Base-by-base conservation (phyloP, 2,113 vertebrate species). In the Pachycephala philippinensis region DNA sequence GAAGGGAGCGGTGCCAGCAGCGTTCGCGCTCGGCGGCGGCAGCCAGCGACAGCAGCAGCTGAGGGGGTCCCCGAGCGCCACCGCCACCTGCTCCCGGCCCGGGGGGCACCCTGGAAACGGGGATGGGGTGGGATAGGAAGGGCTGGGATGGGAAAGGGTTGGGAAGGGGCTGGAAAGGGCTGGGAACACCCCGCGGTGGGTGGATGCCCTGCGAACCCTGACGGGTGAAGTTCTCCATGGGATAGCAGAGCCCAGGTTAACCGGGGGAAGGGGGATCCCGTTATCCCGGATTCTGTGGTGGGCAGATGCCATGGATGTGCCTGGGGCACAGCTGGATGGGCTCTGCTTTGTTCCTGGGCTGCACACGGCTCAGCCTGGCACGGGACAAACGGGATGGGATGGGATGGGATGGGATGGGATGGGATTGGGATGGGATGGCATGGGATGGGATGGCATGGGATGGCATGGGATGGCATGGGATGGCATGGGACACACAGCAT, bases 81-180 rank as follows among this genome's bases (percentile, higher is more conserved):
- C 92, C 53, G 91, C 98, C 98, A 98, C 98, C 98, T 98, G 98
- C 85, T 97, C 95, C 15, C 44, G 60, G 7, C 31, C 37, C 35
- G 59, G 37, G 52, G 64, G 78, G 18, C 74, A 76, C n/a, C 56
- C 12, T 2, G 79, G 53, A 44, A 44, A 15, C 42, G 42, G 45
- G 45, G 45, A 49, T 6, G 47, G 31, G 60, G 3, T 1, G 2
- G 60, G 71, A 33, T 6, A n/a, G n/a, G n/a, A n/a, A n/a, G 35
- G 35, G 35, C 21, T 10, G 68, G 69, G 23, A 26, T 4, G 14
- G 12, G 54, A 8, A n/a, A n/a, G n/a, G n/a, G n/a, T 11, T 22
- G 21, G 45, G 21, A 47, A 12, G 45, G n/a, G 65, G n/a, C 6
- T 1, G 1, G 49, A 61, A 24, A 10, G 12, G 31, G 31, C 10